Conservation (phyloP, 2,888 invertebrate species). For the Bellardia bayeri region DNA sequence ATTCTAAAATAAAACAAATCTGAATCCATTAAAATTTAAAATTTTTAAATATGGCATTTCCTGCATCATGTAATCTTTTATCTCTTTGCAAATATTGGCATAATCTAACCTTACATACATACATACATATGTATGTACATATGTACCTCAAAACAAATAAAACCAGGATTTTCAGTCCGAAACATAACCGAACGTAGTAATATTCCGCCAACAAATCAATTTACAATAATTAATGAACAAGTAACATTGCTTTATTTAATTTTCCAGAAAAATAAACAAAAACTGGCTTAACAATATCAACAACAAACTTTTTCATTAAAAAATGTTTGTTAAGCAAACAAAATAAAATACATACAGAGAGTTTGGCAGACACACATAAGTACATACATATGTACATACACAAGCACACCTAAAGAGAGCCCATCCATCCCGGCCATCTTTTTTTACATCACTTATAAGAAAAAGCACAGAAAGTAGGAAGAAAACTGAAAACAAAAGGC, state of each 20-base stretch:
- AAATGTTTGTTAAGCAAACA: conserved; percentile 47
- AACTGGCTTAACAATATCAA: conserved; percentile 18
- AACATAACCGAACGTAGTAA: too few relatives aligned
- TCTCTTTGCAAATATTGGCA: too few relatives aligned
- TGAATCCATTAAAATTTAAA: too few relatives aligned
- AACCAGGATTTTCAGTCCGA: too few relatives aligned
- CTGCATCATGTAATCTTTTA: too few relatives aligned
- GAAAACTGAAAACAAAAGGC: conserved; percentile 36
- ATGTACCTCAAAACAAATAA: too few relatives aligned
- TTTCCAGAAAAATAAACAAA: conserved; percentile 49
- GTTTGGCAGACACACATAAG: conserved; percentile 52
- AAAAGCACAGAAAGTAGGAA: conserved; percentile 35
- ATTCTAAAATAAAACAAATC: too few relatives aligned
- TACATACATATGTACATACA: not conserved
- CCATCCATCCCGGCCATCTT: not conserved
- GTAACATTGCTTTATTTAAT: conserved; percentile 17
- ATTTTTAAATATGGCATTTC: too few relatives aligned
- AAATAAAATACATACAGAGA: conserved; percentile 55
- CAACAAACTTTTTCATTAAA: conserved; percentile 46
- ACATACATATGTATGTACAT: too few relatives aligned
- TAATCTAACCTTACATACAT: too few relatives aligned
- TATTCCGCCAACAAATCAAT: too few relatives aligned
- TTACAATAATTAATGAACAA: not conserved
- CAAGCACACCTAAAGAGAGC: conserved; percentile 12
- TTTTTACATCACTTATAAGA: conserved; percentile 31